Evolutionary conservation across 35 echinoderm and acorn worm genomes (phyloP).

Genomic region (Ptychodera flava): DNA sequence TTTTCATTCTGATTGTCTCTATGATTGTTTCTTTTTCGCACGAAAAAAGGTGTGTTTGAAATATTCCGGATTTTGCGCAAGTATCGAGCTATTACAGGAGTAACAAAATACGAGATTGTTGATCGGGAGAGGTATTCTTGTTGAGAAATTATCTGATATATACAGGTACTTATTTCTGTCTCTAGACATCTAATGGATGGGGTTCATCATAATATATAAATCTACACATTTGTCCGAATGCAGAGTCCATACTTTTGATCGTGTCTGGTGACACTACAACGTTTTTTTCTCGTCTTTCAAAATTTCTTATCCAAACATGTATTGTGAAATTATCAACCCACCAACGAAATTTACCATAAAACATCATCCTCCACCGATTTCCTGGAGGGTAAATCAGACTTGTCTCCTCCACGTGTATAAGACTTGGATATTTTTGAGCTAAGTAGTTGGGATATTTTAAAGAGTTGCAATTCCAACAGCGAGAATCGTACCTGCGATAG

Average conservation of each 20-base stretch:
- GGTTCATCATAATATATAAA: not conserved
- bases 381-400: not conserved
- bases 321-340: not conserved
- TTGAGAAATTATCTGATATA: no score
- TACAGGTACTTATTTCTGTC: no score
- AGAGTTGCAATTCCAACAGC: not conserved
- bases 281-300: not conserved
- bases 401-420: not conserved
- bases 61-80: no score
- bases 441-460: not conserved
- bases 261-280: not conserved
- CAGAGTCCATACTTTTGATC: not conserved
- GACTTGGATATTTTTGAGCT: not conserved
- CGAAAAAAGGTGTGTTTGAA: no score
- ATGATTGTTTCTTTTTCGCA: no score
- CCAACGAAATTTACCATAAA: not conserved
- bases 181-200: no score
- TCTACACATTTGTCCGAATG: not conserved
- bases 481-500: not conserved
- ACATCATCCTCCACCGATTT: not conserved
- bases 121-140: no score
- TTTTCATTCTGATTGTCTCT: no score
- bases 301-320: not conserved
- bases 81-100: no score
- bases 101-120: no score